These are phyloP conservation scores for Zoanthus sociatus DNA, from an alignment of 92 coral and sea anemone species.

Conservation along the genomic window DNA sequence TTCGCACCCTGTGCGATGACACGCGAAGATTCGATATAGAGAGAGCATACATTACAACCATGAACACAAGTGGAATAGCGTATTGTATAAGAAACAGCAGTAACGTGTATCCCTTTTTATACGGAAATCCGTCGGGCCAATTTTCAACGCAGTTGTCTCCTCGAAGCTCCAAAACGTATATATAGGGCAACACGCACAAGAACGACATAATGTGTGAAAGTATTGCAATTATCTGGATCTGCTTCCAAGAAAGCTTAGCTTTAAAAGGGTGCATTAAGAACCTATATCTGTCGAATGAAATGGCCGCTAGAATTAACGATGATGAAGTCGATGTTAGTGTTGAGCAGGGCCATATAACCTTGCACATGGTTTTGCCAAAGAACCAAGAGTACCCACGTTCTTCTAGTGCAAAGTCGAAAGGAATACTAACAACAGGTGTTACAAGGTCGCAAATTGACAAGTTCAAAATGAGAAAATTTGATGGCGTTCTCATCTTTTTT, in stretches of 20 bases:
- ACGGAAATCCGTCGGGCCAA: conserved; percentile 73
- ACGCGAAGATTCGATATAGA: conserved; percentile 74
- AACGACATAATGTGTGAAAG: conserved; percentile 64
- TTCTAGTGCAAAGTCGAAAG: conserved; percentile 90
- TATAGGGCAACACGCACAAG: conserved; percentile 74
- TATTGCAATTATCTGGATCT: conserved; percentile 60
- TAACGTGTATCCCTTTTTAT: conserved; percentile 81
- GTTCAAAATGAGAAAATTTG: conserved; percentile 84
- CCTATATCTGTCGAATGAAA: conserved; percentile 91
- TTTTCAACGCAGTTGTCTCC: conserved; percentile 74
- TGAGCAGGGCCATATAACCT: conserved; percentile 82
- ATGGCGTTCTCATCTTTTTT: conserved; percentile 76
- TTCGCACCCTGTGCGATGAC: conserved; percentile 65
- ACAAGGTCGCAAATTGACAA: conserved; percentile 92
- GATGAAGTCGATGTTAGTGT: conserved; percentile 86
- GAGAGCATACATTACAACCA: conserved; percentile 79
- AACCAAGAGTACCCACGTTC: conserved; percentile 76
- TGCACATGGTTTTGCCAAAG: conserved; percentile 83
- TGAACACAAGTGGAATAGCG: conserved; percentile 79
- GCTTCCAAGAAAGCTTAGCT: conserved; percentile 73
- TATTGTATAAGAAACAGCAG: conserved; percentile 84
- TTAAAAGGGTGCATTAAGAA: conserved; percentile 91
- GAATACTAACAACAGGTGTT: conserved; percentile 89
- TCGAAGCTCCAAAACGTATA: conserved; percentile 67
- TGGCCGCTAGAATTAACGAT: conserved; percentile 83